Conservation (phyloP, 2,113 vertebrate species). For the Gallinago paraguaiae region DNA sequence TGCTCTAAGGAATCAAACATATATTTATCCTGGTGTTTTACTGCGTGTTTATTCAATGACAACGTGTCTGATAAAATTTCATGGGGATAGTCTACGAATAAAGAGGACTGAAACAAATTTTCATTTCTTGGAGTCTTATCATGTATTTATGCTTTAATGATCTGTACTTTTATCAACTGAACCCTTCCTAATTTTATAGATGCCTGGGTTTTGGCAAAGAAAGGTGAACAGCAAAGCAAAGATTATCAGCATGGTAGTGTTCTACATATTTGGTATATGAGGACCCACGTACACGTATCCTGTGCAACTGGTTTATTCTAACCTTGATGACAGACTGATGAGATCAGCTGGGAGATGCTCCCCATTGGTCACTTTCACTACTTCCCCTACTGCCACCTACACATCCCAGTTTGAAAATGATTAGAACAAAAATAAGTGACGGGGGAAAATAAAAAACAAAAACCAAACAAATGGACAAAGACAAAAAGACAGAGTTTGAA, state of each 20-base stretch:
- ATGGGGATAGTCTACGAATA: not conserved
- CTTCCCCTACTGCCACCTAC: constrained; percentile 97
- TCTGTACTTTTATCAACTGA: not conserved
- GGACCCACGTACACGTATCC: constrained; percentile 79
- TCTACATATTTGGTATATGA: constrained; percentile 52
- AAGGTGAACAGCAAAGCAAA: constrained; percentile 4
- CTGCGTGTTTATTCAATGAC: not conserved
- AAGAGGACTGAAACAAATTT: not conserved
- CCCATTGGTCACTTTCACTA: constrained; percentile 98
- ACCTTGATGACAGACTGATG: constrained; percentile 99
- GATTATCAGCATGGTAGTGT: not conserved
- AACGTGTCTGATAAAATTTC: not conserved
- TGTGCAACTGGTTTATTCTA: constrained; percentile 78
- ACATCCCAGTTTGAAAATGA: constrained; percentile 85
- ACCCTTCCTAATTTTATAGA: constrained; percentile 4
- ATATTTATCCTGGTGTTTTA: constrained; percentile 6
- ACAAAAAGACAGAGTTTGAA: constrained; percentile 83
- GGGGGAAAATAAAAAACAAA: not conserved
- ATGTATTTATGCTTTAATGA: not conserved
- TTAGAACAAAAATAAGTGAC: constrained; percentile 77
- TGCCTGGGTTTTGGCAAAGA: not conserved
- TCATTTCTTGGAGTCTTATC: not conserved
- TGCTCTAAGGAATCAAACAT: not conserved
- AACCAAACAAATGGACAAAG: constrained; percentile 70
- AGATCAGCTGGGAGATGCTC: constrained; percentile 98